Evolutionary conservation across 2,888 invertebrate genomes (phyloP).

Genomic region (Pediacus dermestoides): DNA sequence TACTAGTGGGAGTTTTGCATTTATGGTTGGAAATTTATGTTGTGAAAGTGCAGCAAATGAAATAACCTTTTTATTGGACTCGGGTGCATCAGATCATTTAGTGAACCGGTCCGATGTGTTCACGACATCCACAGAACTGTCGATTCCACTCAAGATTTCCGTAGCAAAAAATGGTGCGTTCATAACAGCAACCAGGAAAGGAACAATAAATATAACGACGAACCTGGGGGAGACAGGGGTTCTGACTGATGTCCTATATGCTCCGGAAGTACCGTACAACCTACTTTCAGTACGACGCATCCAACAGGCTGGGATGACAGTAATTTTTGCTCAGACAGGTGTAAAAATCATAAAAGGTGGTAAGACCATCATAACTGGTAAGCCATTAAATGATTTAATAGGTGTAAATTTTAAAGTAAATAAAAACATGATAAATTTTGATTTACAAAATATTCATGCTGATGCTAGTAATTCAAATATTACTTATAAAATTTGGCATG

Average conservation of each 20-base stretch:
- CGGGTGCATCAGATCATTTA: constrained; percentile 26
- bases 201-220: constrained; percentile 30
- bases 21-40: neutral
- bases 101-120: constrained; percentile 19
- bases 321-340: constrained; percentile 34
- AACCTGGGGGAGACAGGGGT: constrained; percentile 25
- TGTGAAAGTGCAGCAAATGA: too few species aligned
- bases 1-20: constrained; percentile 3
- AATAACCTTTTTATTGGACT: constrained; percentile 17
- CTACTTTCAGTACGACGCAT: constrained; percentile 30
- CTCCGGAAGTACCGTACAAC: constrained; percentile 37
- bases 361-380: constrained; percentile 28
- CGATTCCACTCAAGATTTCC: constrained; percentile 13
- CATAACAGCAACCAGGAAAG: constrained; percentile 12
- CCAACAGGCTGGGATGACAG: constrained; percentile 30
- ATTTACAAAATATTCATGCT: constrained; percentile 9
- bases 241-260: constrained; percentile 33
- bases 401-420: constrained; percentile 21
- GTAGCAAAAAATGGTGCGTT: constrained; percentile 13
- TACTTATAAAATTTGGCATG: constrained; percentile 33
- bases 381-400: constrained; percentile 25
- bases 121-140: constrained; percentile 30
- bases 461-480: constrained; percentile 7
- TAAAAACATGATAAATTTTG: neutral
- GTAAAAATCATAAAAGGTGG: constrained; percentile 22